Conservation (phyloP, 2,797 vertebrate species). For the Mastacembelus armatus region DNA sequence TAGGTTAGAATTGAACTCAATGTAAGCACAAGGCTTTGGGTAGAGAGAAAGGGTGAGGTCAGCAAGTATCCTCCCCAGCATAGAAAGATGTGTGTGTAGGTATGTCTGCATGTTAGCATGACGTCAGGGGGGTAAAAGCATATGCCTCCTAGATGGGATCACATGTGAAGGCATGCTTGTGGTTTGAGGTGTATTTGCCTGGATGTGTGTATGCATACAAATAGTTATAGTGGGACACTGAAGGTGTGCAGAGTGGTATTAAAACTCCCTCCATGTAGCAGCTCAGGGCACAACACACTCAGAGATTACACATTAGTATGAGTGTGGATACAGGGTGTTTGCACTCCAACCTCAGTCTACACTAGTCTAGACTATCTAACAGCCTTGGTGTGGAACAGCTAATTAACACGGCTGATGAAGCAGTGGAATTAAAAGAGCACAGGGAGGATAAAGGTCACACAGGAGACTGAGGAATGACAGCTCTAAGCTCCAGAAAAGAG, state of each 20-base stretch:
- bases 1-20: too few species aligned
- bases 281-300: conserved; percentile 54
- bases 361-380: conserved; percentile 75
- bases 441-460: conserved; percentile 31
- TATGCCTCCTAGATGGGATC: conserved; percentile 30
- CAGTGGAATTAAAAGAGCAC: conserved; percentile 37
- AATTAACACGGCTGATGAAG: conserved; percentile 68
- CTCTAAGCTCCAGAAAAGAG: conserved; percentile 17
- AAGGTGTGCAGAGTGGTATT: conserved; percentile 54
- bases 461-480: conserved; percentile 29
- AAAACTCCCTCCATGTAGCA: conserved; percentile 48
- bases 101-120: neutral
- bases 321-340: conserved; percentile 55
- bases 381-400: conserved; percentile 57
- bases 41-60: too few species aligned
- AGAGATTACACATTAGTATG: conserved; percentile 58
- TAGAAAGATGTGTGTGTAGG: neutral
- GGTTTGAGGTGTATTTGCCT: conserved; percentile 49
- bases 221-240: conserved; percentile 39
- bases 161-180: conserved; percentile 43
- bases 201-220: conserved; percentile 37
- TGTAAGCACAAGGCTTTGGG: too few species aligned
- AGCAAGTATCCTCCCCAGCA: neutral
- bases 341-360: conserved; percentile 53
- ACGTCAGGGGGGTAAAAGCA: too few species aligned